Evolutionary conservation across 2,113 vertebrate species (phyloP), one percentile per base, ranked within the genome.

Genomic region (Notarius lentiginosus): DNA sequence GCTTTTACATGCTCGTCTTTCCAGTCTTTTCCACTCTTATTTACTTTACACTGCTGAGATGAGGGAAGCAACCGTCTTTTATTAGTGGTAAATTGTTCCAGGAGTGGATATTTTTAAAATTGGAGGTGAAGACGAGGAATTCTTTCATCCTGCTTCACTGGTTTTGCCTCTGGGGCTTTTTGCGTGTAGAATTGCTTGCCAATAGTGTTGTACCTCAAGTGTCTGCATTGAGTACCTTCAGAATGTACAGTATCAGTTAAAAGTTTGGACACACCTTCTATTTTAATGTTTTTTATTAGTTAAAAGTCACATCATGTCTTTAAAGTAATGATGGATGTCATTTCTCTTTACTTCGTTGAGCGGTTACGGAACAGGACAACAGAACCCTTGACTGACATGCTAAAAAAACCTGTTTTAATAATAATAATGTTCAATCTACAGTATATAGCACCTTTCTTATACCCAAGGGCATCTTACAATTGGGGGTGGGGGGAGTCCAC

Each of bases 41-140:
- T 84, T 58, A 82, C 53, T 75, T 61, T 87, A 34, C 60, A 56
- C 27, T 18, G 60, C 72, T 68, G 86, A 79, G 20, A 81, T 49
- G 51, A 66, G 61, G 79, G 51, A 20, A 18, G 22, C 55, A 22
- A n/a, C 17, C 1, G 1, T 47, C 70, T 60, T 73, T 82, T 41
- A 84, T 76, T 85, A 79, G 34, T 20, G 27, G 72, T 77, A 1
- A 73, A 47, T 73, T 73, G 34, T 47, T 73, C 18, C 70, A 47
- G 18, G 1, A 73, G 34, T 22, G 18, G 8, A 22, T 34, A 18
- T 72, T 22, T 73, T 34, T 47, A 47, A 2, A 73, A 73, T 73
- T 73, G 17, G 20, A 9, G 68, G 30, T 72, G 20, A 5, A 41
- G 7, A 41, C 17, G 0, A 66, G n/a, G 65, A 27, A 66, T 66